Evolutionary conservation across 1,140 invertebrate genomes (phyloP), one percentile per base, ranked within the genome.

Genomic region (Pogonus chalceus): DNA sequence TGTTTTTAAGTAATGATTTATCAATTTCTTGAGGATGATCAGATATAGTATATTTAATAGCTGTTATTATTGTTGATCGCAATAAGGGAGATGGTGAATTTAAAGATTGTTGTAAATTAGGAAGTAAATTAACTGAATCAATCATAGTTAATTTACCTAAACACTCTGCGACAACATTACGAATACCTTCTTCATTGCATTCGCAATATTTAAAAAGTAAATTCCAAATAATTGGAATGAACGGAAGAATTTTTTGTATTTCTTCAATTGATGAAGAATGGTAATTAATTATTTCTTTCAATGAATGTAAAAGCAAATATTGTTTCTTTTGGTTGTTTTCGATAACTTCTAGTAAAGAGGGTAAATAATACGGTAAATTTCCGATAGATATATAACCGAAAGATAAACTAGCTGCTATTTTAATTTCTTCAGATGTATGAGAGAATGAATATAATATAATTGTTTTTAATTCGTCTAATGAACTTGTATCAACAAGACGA

Each of bases 101-200:
- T 20, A 94, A 69, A 22, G 89, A 89, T 60, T 82, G 78, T 65
- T 90, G 86, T 16, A 92, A 70, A 63, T 82, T 79, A 1, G 90
- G 90, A 57, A 95, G 66, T 31, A 94, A 72, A 52, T 81, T 82
- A 35, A 79, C 76, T 0, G 95, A 94, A 72, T 98, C 92, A 37
- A 98, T 87, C 16, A 98, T 75, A 14, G 94, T 96, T 12, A 99
- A 76, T 76, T 98, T 97, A 20, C 96, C 96, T 35, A 99, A 76
- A 71, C 96, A 99, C 75, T 99, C 96, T 0, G 96, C 93, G 2
- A 99, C 95, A 2, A 99, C 94, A 73, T 98, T 98, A 37, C 96
- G 79, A 9, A 94, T 97, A 20, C 96, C 95, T 75, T 99, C 96
- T 73, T 98, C 96, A 0, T 79, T 81, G 62, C 92, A 98, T 69